Conservation (phyloP, 2,113 vertebrate genomes). For the Albula goreensis region DNA sequence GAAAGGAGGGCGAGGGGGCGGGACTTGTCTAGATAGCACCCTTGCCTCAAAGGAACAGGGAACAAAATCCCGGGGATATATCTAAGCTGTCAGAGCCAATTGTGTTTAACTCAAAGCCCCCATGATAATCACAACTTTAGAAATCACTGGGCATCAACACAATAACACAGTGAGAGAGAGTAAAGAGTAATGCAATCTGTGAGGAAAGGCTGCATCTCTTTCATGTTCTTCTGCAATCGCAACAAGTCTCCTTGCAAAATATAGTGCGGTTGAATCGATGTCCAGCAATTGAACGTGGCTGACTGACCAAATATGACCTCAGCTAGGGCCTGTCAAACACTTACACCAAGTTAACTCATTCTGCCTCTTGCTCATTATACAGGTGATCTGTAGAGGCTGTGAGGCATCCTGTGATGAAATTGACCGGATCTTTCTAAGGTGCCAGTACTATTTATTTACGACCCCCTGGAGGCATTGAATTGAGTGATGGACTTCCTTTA, state of each 20-base stretch:
- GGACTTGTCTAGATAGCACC: background rate
- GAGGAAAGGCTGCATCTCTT: background rate
- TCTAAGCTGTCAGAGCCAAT: background rate
- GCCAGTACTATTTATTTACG: background rate
- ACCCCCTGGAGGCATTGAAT: slow-evolving; percentile 1
- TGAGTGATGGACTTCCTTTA: slow-evolving; percentile 20
- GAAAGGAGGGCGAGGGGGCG: background rate
- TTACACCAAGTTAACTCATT: background rate
- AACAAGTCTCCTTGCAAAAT: too few relatives aligned
- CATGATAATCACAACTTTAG: background rate
- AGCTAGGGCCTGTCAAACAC: background rate
- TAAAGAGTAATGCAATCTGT: background rate
- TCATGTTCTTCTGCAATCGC: background rate
- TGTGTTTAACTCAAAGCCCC: too few relatives aligned
- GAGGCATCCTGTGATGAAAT: background rate
- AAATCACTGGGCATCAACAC: background rate
- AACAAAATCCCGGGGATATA: background rate
- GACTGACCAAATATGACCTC: background rate
- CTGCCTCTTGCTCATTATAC: background rate
- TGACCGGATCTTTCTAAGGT: background rate
- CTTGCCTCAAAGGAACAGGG: background rate
- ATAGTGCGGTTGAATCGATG: background rate
- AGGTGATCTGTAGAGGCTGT: too few relatives aligned
- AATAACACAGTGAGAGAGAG: background rate
- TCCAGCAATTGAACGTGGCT: background rate